These are phyloP conservation scores for Gari tellinella DNA, from an alignment of 2,888 invertebrate genomes.

Conservation along the genomic window DNA sequence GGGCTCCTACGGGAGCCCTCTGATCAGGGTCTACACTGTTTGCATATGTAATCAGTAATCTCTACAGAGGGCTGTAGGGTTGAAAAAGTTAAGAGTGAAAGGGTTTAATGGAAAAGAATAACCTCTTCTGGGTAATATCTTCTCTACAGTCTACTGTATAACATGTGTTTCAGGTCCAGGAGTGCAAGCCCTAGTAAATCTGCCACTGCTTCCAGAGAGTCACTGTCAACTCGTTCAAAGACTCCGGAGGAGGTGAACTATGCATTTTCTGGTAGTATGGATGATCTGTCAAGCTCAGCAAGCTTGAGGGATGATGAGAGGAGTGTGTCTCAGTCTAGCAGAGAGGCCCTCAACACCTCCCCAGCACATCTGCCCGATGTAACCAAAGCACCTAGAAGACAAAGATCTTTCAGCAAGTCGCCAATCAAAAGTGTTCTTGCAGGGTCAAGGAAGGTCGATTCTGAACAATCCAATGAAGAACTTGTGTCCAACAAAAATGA, in stretches of 20 bases:
- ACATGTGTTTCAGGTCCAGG: slow-evolving; percentile 26
- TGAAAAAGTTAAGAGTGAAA: no score
- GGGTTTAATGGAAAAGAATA: no score
- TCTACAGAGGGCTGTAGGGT: no score
- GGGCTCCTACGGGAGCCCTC: no score
- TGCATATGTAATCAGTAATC: no score
- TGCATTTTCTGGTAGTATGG: slow-evolving; percentile 60
- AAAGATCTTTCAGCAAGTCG: slow-evolving; percentile 46
- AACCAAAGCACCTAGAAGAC: slow-evolving; percentile 25
- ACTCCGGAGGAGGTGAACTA: slow-evolving; percentile 65
- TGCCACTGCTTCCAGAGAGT: slow-evolving; percentile 44
- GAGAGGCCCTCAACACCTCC: slow-evolving; percentile 30
- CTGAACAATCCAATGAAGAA: slow-evolving; percentile 27
- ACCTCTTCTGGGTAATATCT: no score
- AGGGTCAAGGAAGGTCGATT: slow-evolving; percentile 26
- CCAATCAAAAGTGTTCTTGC: slow-evolving; percentile 39
- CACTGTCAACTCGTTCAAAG: slow-evolving; percentile 43
- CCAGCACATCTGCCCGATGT: slow-evolving; percentile 8
- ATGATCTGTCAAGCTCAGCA: slow-evolving; percentile 43
- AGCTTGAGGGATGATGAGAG: slow-evolving; percentile 34
- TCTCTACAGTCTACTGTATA: neutral
- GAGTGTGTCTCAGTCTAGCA: slow-evolving; percentile 49
- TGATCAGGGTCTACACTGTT: no score
- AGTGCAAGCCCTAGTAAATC: slow-evolving; percentile 51
- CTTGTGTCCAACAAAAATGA: slow-evolving; percentile 42